Evolutionary conservation across 2,888 invertebrate species (phyloP).

Genomic region (Dynastes grantii): DNA sequence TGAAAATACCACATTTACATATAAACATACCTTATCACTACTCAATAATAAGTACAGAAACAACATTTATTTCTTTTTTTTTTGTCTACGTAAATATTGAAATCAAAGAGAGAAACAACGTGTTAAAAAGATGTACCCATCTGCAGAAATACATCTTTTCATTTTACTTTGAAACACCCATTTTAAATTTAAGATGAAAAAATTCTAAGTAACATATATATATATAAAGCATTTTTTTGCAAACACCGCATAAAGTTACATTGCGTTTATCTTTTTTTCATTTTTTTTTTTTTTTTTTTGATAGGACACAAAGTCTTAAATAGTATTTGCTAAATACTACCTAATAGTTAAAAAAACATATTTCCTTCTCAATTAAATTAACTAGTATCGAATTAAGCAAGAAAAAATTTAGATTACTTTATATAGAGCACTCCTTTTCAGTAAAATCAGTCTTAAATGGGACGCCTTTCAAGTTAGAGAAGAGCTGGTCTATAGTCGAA

Average conservation of each 20-base stretch:
- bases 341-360: too few relatives aligned
- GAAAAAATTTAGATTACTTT: too few relatives aligned
- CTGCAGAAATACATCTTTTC: not conserved
- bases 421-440: too few relatives aligned
- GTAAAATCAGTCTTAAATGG: too few relatives aligned
- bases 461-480: too few relatives aligned
- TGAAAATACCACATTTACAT: slow-evolving; percentile 47
- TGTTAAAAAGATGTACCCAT: slow-evolving; percentile 7
- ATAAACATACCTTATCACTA: slow-evolving; percentile 46
- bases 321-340: too few relatives aligned
- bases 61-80: slow-evolving; percentile 39
- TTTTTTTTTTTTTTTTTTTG: too few relatives aligned
- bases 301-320: too few relatives aligned
- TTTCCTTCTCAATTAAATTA: too few relatives aligned
- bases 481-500: too few relatives aligned
- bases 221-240: not conserved
- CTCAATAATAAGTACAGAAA: slow-evolving; percentile 43
- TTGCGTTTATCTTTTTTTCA: not conserved
- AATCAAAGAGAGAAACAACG: slow-evolving; percentile 19
- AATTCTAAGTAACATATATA: slow-evolving; percentile 13
- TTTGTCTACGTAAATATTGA: not conserved
- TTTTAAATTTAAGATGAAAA: slow-evolving; percentile 13
- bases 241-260: slow-evolving; percentile 5
- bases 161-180: slow-evolving; percentile 6
- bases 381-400: too few relatives aligned